These are phyloP conservation scores for Wasmannia auropunctata DNA, from an alignment of 1,140 invertebrate genomes.

Conservation along the genomic window DNA sequence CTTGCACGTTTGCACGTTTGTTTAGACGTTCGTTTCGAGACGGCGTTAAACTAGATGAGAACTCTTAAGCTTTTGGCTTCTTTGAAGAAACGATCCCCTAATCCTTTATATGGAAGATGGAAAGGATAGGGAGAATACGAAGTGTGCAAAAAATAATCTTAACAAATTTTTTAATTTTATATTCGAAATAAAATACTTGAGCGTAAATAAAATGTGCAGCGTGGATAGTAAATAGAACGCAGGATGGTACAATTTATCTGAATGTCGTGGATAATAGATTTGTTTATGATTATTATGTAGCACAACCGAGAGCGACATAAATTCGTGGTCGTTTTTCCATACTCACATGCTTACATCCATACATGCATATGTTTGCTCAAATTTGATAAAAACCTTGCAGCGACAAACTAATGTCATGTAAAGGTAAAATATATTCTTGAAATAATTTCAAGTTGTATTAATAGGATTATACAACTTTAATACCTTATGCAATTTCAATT, in stretches of 20 bases:
- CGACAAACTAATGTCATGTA: not conserved
- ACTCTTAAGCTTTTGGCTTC: not conserved
- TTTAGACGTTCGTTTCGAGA: constrained; percentile 12
- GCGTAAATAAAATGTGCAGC: not conserved
- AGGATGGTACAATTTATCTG: constrained; percentile 3
- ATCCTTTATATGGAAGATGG: not conserved
- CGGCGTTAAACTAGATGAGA: constrained; percentile 2
- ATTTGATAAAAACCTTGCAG: not conserved
- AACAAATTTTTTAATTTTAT: not conserved
- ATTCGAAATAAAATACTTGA: not conserved
- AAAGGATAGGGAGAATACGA: not conserved
- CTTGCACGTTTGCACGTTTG: constrained; percentile 44
- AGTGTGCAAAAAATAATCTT: not conserved
- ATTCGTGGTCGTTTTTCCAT: not conserved
- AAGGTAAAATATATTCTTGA: not conserved
- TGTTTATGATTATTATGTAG: constrained; percentile 20
- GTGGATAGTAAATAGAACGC: too few species aligned
- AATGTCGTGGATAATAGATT: constrained; percentile 7
- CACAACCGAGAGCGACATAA: not conserved
- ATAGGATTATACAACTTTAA: not conserved
- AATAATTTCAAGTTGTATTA: not conserved
- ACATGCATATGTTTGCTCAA: constrained; percentile 24
- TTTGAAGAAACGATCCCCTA: not conserved
- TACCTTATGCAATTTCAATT: not conserved
- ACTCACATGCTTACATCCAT: not conserved